Evolutionary conservation across 2,888 invertebrate genomes (phyloP), one percentile per base, ranked within the genome.

Genomic region (Dryobotodes eremita): DNA sequence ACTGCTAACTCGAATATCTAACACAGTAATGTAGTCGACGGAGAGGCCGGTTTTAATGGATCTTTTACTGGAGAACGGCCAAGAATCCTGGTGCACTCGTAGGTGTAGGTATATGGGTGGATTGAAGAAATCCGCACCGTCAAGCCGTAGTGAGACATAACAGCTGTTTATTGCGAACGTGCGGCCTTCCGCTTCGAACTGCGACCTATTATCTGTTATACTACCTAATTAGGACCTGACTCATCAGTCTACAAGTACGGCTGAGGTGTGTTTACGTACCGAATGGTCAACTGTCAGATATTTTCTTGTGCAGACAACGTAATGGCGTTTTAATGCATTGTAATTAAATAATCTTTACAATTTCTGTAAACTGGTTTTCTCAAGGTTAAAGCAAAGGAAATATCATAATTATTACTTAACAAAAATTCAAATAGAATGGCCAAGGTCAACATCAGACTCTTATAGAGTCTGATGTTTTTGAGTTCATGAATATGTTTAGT

Each of bases 51-150:
- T 78, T 78, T 57, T 55, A 78, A 71, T 78, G 71, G 64, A 36
- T 73, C 17, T 83, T 72, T 62, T 71, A 76, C 71, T 85, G 86
- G 86, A 85, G 53, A 15, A 57, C 65, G 5, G 86, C 86, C 85
- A 83, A 86, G 64, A 79, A 83, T 86, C 57, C 61, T 75, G 69
- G 53, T 48, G 65, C 50, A 23, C 48, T 26, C 48, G 31, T 68
- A 69, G n/a, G 10, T n/a, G 31, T 68, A 69, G n/a, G 10, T n/a
- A 70, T 36, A 82, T 72, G 61, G 71, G 64, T 71, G 81, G 62
- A 74, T 68, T 75, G 86, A 72, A 72, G 69, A 61, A 72, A 82
- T 75, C 46, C 57, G 55, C 57, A 62, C 11, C 4, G 69, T 71
- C 46, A 78, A 59, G 20, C 59, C 73, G 73, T 80, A 64, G 68